Base-by-base conservation (phyloP, 2,888 invertebrate species). In the Lochmaea capreae region DNA sequence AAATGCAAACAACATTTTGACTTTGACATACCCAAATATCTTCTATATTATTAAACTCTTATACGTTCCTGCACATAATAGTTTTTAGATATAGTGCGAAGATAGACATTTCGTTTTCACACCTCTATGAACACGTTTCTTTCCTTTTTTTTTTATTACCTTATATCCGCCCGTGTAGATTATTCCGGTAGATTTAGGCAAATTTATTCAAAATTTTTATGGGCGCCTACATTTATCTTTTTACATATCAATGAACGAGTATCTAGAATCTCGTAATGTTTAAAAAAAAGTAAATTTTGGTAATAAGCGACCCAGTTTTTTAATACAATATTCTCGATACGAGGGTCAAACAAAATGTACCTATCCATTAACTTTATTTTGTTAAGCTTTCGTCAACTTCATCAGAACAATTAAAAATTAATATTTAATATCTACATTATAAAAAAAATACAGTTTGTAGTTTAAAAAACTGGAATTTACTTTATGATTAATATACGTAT, bases 31-130 rank as follows among this genome's bases (percentile, higher is more conserved):
- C 22, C 22, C 22, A 22, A 22, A 22, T 22, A 22, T 22, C 22
- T 22, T 22, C 22, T 22, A 2, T 22, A 2, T 22, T 22, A 22
- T 22, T 22, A 22, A 22, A 22, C 22, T 22, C 3, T 26, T 26
- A 4, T 26, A 26, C 26, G 26, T 8, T 33, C 71, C 65, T 72
- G 65, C 67, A 72, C 73, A 73, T 33, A 5, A 33, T 72, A 67
- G 70, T 70, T 75, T 72, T 67, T 71, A 75, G 75, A 75, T 75
- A 70, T 61, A 61, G 67, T 79, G 73, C 76, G 76, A 76, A 72
- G 76, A 76, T 78, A 75, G 77, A 76, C 75, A 76, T 76, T 72
- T 74, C 58, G 76, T 77, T 75, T 76, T 78, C 73, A 77, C 79
- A 77, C 77, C 70, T 71, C 74, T 72, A 58, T 76, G 72, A 68